These are phyloP conservation scores for Cephalophus harveyi DNA, from an alignment of 2,113 vertebrate species.

Conservation along the genomic window DNA sequence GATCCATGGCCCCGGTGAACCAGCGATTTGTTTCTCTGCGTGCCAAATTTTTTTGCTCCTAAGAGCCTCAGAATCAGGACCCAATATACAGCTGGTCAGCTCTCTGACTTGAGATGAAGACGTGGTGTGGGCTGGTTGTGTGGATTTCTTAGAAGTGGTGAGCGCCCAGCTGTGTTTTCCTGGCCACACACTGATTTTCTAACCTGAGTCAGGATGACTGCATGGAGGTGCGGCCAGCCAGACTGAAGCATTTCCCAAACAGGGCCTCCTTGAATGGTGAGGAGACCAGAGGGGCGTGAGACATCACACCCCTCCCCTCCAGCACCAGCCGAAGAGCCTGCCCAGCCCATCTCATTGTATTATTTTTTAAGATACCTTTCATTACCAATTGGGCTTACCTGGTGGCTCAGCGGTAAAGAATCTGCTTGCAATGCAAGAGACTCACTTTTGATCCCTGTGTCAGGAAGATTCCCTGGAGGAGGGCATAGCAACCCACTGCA, in stretches of 20 bases:
- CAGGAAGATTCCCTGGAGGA: background rate
- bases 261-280: background rate
- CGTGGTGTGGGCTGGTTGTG: background rate
- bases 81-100: background rate
- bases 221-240: background rate
- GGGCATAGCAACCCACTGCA: background rate
- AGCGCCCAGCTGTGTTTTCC: background rate
- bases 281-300: background rate
- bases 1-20: background rate
- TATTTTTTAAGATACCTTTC: background rate
- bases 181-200: conserved; percentile 59
- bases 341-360: background rate
- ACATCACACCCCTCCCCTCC: too few relatives aligned
- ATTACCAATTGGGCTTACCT: background rate
- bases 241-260: conserved; percentile 48
- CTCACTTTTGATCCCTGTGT: background rate
- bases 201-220: conserved; percentile 45
- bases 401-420: background rate
- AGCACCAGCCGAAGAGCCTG: too few relatives aligned
- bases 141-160: conserved; percentile 38
- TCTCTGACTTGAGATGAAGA: background rate
- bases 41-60: background rate
- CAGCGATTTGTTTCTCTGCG: background rate
- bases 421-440: background rate
- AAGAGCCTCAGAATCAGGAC: background rate